Evolutionary conservation across 2,888 invertebrate species (phyloP), one percentile per base, ranked within the genome.

Genomic region (Cataglyphis cursor): DNA sequence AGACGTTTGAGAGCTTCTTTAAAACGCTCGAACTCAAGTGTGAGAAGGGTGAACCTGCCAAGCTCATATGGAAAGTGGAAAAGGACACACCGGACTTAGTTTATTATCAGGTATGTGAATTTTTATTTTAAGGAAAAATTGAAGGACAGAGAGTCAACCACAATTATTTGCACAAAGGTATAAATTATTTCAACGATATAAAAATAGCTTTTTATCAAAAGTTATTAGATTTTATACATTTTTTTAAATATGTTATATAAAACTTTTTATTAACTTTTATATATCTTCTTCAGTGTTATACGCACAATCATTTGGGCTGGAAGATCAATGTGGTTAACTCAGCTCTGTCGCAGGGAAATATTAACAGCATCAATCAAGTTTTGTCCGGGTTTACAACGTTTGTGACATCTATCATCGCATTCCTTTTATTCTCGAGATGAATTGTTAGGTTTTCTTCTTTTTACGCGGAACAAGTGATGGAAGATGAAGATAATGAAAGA

Each of bases 291-390:
- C 95, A 99, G 99, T 99, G 98, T 95, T 99, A 98, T 95, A 97
- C 97, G n/a, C 98, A 99, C 95, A 97, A 97, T 89, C 97, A 98
- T 94, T 95, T 99, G 41, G 99, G 99, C 70, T 99, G 98, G 98
- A 99, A 98, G 95, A 98, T 99, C 90, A 97, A 98, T 94, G 97
- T 99, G 3, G 97, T 98, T 15, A 97, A 98, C 92, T 96, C 97
- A 0, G 97, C 97, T 10, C 95, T 95, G 82, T 94, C 94, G 0
- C 93, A 93, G 70, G 94, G 93, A 75, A 94, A 94, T 85, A 92
- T 93, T 35, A 92, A 90, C 82, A 90, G 84, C 48, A 83, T 83
- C 15, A 81, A 59, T n/a, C 75, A 70, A 38, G 70, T 65, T 28
- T 12, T 83, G 12, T 72, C 92, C 21, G 82, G 86, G 9, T 51